Conservation (phyloP, 2,113 vertebrate genomes). For the Trinectes maculatus region DNA sequence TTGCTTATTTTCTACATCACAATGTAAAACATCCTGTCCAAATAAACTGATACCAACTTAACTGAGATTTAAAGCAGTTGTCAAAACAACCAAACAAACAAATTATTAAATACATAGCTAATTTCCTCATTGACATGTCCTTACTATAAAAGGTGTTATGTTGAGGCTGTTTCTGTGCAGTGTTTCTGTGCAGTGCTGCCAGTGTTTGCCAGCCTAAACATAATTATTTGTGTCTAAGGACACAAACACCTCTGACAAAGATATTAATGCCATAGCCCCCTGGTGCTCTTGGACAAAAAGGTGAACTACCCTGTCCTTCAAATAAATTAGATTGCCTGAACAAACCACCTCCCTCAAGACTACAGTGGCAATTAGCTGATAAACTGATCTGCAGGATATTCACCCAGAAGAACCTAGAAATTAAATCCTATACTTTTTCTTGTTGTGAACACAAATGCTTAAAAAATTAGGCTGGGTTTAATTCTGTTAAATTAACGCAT, state of each 20-base stretch:
- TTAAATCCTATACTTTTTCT: too few species aligned
- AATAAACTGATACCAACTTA: background rate
- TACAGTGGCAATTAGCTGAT: background rate
- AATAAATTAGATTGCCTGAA: background rate
- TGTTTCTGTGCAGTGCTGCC: too few species aligned
- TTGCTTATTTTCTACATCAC: too few species aligned
- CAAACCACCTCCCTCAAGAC: constrained; percentile 6
- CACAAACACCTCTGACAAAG: background rate
- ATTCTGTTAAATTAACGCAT: too few species aligned
- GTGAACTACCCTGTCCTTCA: background rate
- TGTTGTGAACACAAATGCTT: background rate
- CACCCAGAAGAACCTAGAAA: too few species aligned
- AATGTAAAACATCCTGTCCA: too few species aligned
- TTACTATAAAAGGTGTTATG: too few species aligned
- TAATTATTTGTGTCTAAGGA: constrained; percentile 10
- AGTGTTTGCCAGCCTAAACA: too few species aligned
- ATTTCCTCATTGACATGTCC: background rate
- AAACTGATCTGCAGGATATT: too few species aligned
- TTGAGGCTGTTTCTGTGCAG: too few species aligned
- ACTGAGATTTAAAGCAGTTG: background rate
- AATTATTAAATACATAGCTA: background rate
- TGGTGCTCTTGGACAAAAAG: constrained; percentile 10
- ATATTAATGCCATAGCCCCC: background rate
- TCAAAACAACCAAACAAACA: background rate
- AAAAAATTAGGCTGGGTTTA: background rate